Base-by-base conservation (phyloP, 2,888 invertebrate genomes). In the Clusia tigrina region DNA sequence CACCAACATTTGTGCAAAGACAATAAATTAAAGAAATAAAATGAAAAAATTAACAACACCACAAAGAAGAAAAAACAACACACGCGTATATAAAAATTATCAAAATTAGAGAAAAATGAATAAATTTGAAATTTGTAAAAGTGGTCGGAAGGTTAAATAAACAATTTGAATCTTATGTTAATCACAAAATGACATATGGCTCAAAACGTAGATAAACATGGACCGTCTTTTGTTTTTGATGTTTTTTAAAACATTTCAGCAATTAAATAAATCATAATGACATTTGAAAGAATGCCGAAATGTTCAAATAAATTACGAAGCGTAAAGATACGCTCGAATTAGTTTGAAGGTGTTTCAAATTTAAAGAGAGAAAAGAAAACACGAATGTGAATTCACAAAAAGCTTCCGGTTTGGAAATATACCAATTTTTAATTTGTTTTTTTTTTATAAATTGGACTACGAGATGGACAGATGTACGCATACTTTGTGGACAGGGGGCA, bases 91-190 rank as follows among this genome's bases (percentile, higher is more conserved):
- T 32, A 32, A 32, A 32, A 9, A 32, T 6, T 32, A 32, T 32
- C 6, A 32, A 32, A 12, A 32, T 32, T 6, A 9, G 12, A 9
- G 32, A 32, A 32, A 12, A 6, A 6, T 32, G 6, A 6, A 32
- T 32, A 32, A 32, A 32, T 32, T 32, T 32, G 32, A 9, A 32
- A 12, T 15, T 42, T 17, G 9, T 15, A 3, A 42, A n/a, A 6
- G 3, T 42, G 42, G 42, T 42, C 42, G n/a, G 42, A 42, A 42
- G 42, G 42, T 42, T 42, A 42, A 42, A 42, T n/a, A 42, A 42
- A 42, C 42, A 17, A 6, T 42, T 42, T 42, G 3, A 42, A 32
- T 32, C 3, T n/a, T 42, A n/a, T 15, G 42, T 42, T 6, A n/a
- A 42, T 42, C 42, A n/a, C n/a, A 42, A 42, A 42, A 42, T 42